Base-by-base conservation (phyloP, 92 coral and sea anemone species). In the Zoanthus sansibaricus region DNA sequence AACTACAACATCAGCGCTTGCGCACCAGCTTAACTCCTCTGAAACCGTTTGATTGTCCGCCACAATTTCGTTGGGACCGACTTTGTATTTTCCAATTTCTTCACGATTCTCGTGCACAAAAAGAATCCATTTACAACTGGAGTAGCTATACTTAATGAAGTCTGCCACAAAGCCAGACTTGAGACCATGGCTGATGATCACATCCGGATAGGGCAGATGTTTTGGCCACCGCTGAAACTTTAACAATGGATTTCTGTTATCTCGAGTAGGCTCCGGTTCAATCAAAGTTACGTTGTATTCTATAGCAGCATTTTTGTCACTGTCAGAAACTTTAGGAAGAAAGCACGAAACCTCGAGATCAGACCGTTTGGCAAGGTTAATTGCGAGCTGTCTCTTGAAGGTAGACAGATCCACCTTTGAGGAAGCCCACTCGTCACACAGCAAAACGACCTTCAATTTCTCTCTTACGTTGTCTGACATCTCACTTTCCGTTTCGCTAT, bases 71-170 rank as follows among this genome's bases (percentile, higher is more conserved):
- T 54, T 31, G 15, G 25, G 0, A 25, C 46, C 47, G 21, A 5
- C 20, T 49, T 87, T 78, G 79, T 33, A 87, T 42, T 78, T 78
- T 51, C 90, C 90, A 17, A 78, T 82, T 21, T 87, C 86, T 71
- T 78, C 79, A 14, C 42, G 78, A 70, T 54, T 62, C 1, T 78
- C 89, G 56, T 79, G 86, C 9, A 79, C 90, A 68, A 79, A 71
- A 47, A 79, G 90, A 33, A 25, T 0, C 25, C 25, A 25, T 25
- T 25, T 25, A 25, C 25, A 25, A 25, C 25, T 25, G 25, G 25
- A 78, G 21, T 86, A 67, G 71, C 15, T 18, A 12, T 56, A 67
- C 2, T 56, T 12, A 79, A 67, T 66, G 16, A 58, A 21, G 25
- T 5, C 42, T 8, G 86, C 90, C n/a, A 80, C 72, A 30, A 9